A percentile compares a stretch with the other conserved stretches of the same genome.
These are phyloP conservation scores for Drosophila pectinifera DNA, from an alignment of 1,140 invertebrate species.

Conservation along the genomic window DNA sequence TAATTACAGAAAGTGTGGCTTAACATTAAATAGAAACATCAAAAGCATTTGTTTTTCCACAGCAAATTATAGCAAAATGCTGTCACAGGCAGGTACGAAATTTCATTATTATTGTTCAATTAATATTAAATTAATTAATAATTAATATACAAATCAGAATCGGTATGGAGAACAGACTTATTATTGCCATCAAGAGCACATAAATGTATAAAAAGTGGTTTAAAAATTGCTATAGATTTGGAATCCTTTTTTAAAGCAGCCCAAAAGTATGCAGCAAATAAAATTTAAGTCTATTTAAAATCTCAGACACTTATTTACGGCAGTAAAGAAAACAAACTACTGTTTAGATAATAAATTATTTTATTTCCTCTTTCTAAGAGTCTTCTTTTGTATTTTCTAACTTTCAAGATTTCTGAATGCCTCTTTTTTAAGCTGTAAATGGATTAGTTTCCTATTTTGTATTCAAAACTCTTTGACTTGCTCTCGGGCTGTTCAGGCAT, in stretches of 20 bases:
- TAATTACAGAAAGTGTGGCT: not conserved
- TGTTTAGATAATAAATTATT: not conserved
- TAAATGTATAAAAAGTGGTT: too few species aligned
- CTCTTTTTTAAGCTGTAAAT: not conserved
- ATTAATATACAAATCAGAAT: not conserved
- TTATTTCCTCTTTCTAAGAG: not conserved
- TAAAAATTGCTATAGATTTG: not conserved
- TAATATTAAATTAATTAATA: too few species aligned
- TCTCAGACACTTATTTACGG: too few species aligned
- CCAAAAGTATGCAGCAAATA: too few species aligned
- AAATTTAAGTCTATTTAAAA: too few species aligned
- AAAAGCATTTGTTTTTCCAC: too few species aligned
- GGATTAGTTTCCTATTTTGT: not conserved
- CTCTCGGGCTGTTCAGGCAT: conserved; percentile 18
- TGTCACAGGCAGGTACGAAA: not conserved
- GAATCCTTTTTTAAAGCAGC: too few species aligned
- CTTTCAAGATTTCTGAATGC: not conserved
- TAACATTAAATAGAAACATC: not conserved
- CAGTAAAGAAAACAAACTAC: too few species aligned
- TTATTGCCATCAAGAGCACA: too few species aligned
- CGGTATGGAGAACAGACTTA: too few species aligned
- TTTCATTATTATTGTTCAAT: not conserved
- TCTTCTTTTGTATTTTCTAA: not conserved
- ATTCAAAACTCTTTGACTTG: conserved; percentile 8
- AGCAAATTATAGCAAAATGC: too few species aligned